phyloP scores from a whole-genome alignment of 2,888 invertebrate genomes.

The Clepsis dumicolana region DNA sequence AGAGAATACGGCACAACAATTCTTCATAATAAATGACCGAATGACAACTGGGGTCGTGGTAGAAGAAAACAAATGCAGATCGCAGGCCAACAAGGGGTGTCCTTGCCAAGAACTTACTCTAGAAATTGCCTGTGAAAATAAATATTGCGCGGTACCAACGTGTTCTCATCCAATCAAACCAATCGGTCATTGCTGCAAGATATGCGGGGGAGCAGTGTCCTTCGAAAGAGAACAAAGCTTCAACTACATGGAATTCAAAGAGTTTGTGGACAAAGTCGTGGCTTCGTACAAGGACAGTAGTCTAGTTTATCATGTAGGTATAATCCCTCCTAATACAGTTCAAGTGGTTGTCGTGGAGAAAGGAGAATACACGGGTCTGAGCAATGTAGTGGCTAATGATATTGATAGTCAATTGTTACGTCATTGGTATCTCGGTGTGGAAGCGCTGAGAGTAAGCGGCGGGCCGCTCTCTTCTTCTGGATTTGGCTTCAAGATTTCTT shows the following conservation, averaged over 20 bases:
- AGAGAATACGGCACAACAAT: constrained; percentile 54
- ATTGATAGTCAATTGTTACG: constrained; percentile 59
- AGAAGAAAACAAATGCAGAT: constrained; percentile 51
- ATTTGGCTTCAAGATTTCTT: constrained; percentile 65
- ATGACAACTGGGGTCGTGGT: constrained; percentile 53
- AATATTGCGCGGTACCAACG: constrained; percentile 66
- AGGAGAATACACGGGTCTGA: constrained; percentile 67
- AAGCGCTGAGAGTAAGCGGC: constrained; percentile 64
- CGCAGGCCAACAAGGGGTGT: constrained; percentile 59
- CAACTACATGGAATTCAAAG: constrained; percentile 61
- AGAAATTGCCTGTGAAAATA: constrained; percentile 65
- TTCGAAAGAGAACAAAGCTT: constrained; percentile 66
- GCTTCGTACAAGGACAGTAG: constrained; percentile 55
- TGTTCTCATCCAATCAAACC: constrained; percentile 73
- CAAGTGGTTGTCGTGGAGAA: constrained; percentile 75
- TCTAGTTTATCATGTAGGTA: constrained; percentile 67
- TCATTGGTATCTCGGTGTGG: constrained; percentile 61
- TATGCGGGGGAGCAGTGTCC: constrained; percentile 71
- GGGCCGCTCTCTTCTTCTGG: constrained; percentile 65
- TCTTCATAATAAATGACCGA: constrained; percentile 56
- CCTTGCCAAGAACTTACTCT: constrained; percentile 65
- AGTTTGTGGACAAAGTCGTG: constrained; percentile 59
- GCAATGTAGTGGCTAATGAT: constrained; percentile 63
- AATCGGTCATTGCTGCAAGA: constrained; percentile 73
- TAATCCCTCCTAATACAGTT: constrained; percentile 57